A percentile compares a stretch with the other conserved stretches of the same genome.
Conservation (phyloP, 2,113 vertebrate species). For the Mugil cephalus region DNA sequence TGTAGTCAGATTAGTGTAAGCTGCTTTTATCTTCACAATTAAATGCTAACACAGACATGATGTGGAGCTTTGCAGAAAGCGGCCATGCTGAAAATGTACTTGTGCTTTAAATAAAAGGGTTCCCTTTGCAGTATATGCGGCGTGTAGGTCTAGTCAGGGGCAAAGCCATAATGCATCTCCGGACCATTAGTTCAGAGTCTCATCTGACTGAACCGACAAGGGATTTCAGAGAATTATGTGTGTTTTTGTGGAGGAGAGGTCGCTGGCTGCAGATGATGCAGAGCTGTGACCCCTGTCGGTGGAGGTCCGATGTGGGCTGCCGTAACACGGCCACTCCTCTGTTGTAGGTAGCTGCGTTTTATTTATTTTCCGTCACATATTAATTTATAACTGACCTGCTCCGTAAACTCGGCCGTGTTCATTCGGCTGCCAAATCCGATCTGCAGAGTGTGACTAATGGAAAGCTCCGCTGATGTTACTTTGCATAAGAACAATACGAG, state of each 20-base stretch:
- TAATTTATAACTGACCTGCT: slow-evolving; percentile 15
- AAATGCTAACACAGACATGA: neutral
- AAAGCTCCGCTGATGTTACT: slow-evolving; percentile 10
- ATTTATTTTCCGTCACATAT: no score
- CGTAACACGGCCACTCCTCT: slow-evolving; percentile 19
- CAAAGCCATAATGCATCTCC: slow-evolving; percentile 18
- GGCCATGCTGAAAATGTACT: slow-evolving; percentile 29
- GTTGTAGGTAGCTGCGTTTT: slow-evolving; percentile 1
- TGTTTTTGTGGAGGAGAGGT: slow-evolving; percentile 55
- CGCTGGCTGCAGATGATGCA: slow-evolving; percentile 43
- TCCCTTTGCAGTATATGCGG: slow-evolving; percentile 22
- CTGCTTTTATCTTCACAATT: neutral
- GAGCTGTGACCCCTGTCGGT: slow-evolving; percentile 39
- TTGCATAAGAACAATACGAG: slow-evolving; percentile 34
- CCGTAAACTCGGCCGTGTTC: slow-evolving; percentile 13
- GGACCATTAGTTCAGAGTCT: slow-evolving; percentile 39
- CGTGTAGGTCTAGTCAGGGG: slow-evolving; percentile 1
- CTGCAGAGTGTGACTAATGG: slow-evolving; percentile 33
- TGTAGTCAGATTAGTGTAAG: neutral
- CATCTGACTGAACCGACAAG: slow-evolving; percentile 50
- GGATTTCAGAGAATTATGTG: slow-evolving; percentile 60
- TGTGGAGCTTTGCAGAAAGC: slow-evolving; percentile 13
- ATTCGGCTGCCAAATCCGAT: slow-evolving; percentile 28
- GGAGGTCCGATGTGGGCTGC: slow-evolving; percentile 43
- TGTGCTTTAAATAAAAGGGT: neutral